A percentile compares a stretch with the other conserved stretches of the same genome.
phyloP scores from a whole-genome alignment of 37 sponge, comb jelly and placozoan species.

The Cliona cf. orientalis region DNA sequence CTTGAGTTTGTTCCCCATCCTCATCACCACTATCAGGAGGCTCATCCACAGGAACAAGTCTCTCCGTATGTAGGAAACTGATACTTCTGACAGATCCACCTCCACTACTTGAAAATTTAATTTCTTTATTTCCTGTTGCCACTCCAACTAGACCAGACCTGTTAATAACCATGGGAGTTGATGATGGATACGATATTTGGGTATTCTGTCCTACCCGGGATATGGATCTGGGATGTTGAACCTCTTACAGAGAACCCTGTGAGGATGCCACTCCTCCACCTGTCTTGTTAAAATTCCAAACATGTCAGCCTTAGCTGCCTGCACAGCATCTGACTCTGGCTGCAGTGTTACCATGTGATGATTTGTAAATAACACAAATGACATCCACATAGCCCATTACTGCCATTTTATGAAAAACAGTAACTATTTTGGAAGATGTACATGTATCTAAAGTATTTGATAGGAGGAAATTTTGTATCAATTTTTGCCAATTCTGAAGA shows the following conservation, averaged over 20 bases:
- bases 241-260: constrained; percentile 86
- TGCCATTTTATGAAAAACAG: too few species aligned
- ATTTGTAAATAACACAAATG: too few species aligned
- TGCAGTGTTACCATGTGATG: too few species aligned
- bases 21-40: not conserved
- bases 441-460: too few species aligned
- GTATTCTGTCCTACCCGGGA: constrained; percentile 62
- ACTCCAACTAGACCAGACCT: constrained; percentile 24
- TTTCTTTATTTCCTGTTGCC: not conserved
- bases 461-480: too few species aligned
- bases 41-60: not conserved
- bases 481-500: too few species aligned
- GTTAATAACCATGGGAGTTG: not conserved
- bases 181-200: not conserved
- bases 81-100: constrained; percentile 5
- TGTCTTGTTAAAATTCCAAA: constrained; percentile 84
- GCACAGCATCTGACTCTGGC: constrained; percentile 63
- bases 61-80: constrained; percentile 23
- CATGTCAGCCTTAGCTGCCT: constrained; percentile 75
- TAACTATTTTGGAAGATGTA: too few species aligned
- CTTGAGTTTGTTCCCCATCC: not conserved
- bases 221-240: constrained; percentile 96
- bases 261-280: constrained; percentile 92
- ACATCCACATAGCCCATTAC: too few species aligned
- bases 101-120: not conserved